Evolutionary conservation across 2,888 invertebrate species (phyloP), one percentile per base, ranked within the genome.

Genomic region (Polyommatus icarus): DNA sequence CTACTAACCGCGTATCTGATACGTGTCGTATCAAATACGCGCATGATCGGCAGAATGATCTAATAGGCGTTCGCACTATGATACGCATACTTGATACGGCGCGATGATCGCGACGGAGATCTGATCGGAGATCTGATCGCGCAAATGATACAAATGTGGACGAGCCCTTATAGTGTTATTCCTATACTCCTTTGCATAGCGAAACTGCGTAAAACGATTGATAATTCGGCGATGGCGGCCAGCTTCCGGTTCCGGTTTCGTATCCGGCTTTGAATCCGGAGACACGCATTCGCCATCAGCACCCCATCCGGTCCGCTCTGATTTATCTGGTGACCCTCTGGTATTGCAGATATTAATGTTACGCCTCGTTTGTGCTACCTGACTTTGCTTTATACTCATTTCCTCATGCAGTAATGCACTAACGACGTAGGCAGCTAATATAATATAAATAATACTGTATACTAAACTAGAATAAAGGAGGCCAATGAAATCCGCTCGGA

Each of bases 241-340:
- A 84, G 88, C 88, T 90, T 91, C 92, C 91, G 88, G 86, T 81
- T 84, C 83, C 84, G 86, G 84, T 86, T 75, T 50, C 91, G 88
- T 86, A 81, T 84, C 83, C 84, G 86, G 84, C 86, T 54, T 50
- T 87, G 46, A 18, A 91, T 93, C 93, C 93, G 90, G 90, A 84
- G 88, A 93, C 93, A 92, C 89, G 92, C 92, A 91, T 91, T 90
- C 89, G 89, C 93, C 92, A 93, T 93, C 93, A 93, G 91, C 89
- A 15, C 29, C 29, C 29, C 67, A 67, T 67, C 67, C 67, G 67
- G 67, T 29, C 29, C 29, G 67, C 61, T 61, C 61, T 67, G 67
- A 67, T 29, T 67, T 67, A 67, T 67, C 61, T 61, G 24, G 10
- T 24, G 24, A 67, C 67, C 67, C 67, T 32, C 67, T 67, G 67